phyloP scores from a whole-genome alignment of 1,140 invertebrate species.

The Micrasema minimum region DNA sequence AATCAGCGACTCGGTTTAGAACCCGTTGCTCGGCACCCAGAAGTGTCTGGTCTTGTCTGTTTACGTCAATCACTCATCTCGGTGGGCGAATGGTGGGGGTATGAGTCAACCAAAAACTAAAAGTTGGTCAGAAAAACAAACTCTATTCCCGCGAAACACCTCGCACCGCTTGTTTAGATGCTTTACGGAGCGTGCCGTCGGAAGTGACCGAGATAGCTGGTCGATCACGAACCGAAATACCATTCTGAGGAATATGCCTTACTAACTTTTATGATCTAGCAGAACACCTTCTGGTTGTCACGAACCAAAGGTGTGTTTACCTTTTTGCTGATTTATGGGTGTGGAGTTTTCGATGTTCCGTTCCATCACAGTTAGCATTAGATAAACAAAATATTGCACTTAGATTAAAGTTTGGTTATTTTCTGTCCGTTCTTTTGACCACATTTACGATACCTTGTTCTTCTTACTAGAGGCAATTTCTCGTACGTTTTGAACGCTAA shows the following conservation, averaged over 20 bases:
- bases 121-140: conserved; percentile 46
- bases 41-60: conserved; percentile 7
- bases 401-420: no score
- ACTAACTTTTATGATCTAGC: background rate
- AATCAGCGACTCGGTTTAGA: background rate
- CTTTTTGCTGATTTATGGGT: conserved; percentile 2
- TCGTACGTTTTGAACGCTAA: conserved; percentile 15
- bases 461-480: conserved; percentile 19
- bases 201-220: conserved; percentile 37
- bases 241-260: conserved; percentile 9
- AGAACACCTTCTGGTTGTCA: conserved; percentile 6
- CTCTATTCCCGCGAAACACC: conserved; percentile 31
- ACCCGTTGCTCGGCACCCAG: background rate
- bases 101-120: conserved; percentile 40
- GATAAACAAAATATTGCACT: no score
- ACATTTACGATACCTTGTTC: conserved; percentile 2
- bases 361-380: no score
- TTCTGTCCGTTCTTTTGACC: no score
- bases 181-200: conserved; percentile 32
- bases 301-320: conserved; percentile 20
- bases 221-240: conserved; percentile 32
- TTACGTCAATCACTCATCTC: conserved; percentile 23
- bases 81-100: background rate
- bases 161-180: conserved; percentile 26
- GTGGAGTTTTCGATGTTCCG: background rate